phyloP scores from a whole-genome alignment of 2,797 vertebrate genomes.

The Helarctos malayanus region DNA sequence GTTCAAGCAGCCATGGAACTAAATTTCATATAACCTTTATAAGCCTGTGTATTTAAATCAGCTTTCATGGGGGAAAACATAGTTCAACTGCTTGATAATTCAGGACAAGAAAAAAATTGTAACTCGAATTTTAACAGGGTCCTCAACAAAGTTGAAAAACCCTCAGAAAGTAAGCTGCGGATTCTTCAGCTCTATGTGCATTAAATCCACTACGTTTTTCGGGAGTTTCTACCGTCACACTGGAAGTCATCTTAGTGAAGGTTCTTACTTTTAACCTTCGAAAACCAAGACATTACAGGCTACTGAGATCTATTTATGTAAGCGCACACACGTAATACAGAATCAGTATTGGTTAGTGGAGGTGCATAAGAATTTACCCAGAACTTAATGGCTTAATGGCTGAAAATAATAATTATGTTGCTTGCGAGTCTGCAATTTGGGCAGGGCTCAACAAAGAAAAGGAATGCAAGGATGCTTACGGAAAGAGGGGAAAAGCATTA shows the following conservation, averaged over 20 bases:
- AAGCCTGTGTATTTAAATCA: conserved; percentile 68
- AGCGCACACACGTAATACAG: not conserved
- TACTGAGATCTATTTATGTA: not conserved
- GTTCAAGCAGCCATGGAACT: conserved; percentile 37
- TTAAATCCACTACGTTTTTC: not conserved
- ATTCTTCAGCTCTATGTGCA: not conserved
- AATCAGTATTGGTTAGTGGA: not conserved
- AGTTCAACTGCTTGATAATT: conserved; percentile 47
- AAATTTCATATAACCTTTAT: conserved; percentile 57
- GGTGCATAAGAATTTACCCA: not conserved
- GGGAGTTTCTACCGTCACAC: conserved; percentile 45
- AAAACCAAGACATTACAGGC: conserved; percentile 15
- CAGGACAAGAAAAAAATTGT: conserved; percentile 61
- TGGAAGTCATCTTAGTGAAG: conserved; percentile 1
- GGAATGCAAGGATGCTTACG: not conserved
- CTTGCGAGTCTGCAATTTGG: not conserved
- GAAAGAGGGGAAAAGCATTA: not conserved
- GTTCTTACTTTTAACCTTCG: conserved; percentile 33
- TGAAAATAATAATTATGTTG: not conserved
- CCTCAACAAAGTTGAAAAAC: not conserved
- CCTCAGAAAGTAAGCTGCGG: not conserved
- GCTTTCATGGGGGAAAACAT: not conserved
- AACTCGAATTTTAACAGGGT: conserved; percentile 50
- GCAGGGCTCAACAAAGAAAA: not conserved
- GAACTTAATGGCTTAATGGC: not conserved